Conservation (phyloP, 2,888 invertebrate species). For the Epinotia demarniana region DNA sequence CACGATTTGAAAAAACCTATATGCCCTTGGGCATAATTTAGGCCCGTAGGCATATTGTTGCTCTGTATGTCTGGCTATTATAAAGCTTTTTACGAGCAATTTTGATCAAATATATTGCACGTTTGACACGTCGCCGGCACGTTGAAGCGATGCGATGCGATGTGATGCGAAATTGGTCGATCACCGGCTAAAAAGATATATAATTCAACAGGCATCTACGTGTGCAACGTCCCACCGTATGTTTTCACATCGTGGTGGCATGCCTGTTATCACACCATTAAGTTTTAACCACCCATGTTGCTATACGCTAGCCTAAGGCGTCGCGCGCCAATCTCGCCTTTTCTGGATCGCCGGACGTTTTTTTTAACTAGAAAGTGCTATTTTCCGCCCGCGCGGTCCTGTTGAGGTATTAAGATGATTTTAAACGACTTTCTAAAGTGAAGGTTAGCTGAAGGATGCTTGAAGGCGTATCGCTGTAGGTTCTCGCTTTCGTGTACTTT, state of each 20-base stretch:
- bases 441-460: slow-evolving; percentile 4
- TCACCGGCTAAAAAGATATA: neutral
- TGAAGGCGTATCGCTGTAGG: neutral
- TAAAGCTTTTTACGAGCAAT: no score
- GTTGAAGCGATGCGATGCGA: no score
- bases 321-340: slow-evolving; percentile 25
- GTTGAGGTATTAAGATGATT: slow-evolving; percentile 9
- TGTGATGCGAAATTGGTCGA: no score
- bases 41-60: no score
- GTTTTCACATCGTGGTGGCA: slow-evolving; percentile 32
- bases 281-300: slow-evolving; percentile 47
- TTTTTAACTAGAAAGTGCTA: slow-evolving; percentile 22
- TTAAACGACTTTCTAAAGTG: neutral
- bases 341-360: slow-evolving; percentile 22
- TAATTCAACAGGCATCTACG: neutral
- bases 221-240: neutral
- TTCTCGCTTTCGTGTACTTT: neutral
- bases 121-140: no score
- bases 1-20: no score
- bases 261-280: slow-evolving; percentile 50
- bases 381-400: slow-evolving; percentile 25
- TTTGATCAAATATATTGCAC: no score
- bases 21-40: no score
- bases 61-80: no score
- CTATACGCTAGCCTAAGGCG: slow-evolving; percentile 33